Evolutionary conservation across 1,140 invertebrate genomes (phyloP).

Genomic region (Araneus ventricosus): DNA sequence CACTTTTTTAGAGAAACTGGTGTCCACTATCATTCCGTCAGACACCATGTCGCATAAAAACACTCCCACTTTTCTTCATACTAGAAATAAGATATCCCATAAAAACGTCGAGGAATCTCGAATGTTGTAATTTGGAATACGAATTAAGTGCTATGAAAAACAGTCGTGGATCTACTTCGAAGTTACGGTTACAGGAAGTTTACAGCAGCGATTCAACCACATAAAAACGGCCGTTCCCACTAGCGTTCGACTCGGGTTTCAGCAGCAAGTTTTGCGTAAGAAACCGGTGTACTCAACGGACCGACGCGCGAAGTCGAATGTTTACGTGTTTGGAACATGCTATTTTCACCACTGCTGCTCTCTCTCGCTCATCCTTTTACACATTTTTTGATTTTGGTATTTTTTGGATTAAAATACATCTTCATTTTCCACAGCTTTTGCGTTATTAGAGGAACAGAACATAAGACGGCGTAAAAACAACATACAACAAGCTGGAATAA

Average conservation of each 20-base stretch:
- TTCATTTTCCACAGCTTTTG: too few species aligned
- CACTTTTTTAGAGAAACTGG: not conserved
- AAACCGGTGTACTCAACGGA: not conserved
- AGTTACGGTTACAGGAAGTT: slow-evolving; percentile 33
- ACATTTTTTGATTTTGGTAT: too few species aligned
- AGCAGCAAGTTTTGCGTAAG: not conserved
- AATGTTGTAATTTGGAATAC: not conserved
- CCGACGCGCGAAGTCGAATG: not conserved
- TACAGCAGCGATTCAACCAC: not conserved
- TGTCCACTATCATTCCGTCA: not conserved
- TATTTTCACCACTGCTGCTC: not conserved
- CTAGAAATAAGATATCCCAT: not conserved
- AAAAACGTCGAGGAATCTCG: not conserved
- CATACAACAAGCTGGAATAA: too few species aligned
- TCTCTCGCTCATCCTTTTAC: not conserved
- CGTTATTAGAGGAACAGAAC: too few species aligned
- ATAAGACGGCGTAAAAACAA: too few species aligned
- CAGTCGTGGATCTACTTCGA: not conserved
- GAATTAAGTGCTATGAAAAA: slow-evolving; percentile 16
- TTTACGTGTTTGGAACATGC: not conserved
- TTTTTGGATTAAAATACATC: too few species aligned
- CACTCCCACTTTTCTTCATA: not conserved
- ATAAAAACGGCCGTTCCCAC: not conserved
- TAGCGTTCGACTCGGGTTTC: not conserved
- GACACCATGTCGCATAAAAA: not conserved